Evolutionary conservation across 2,797 vertebrate genomes (phyloP).

Genomic region (Lithobates pipiens): DNA sequence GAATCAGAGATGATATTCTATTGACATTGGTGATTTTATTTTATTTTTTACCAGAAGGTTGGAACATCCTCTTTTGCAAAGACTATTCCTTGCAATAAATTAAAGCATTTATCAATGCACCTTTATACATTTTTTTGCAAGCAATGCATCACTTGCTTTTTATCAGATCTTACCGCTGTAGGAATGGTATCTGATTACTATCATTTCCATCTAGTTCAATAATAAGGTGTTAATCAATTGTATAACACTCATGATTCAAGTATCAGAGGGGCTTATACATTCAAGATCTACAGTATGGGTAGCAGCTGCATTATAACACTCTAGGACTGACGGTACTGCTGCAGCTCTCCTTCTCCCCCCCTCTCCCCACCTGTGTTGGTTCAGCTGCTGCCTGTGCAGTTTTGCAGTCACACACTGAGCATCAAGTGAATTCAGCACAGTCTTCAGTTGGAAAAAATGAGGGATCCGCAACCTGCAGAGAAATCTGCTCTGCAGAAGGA

Average conservation of each 20-base stretch:
- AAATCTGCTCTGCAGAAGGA: constrained; percentile 43
- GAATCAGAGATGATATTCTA: neutral
- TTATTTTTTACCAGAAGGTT: neutral
- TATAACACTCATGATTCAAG: neutral
- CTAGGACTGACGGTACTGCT: neutral
- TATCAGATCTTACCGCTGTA: neutral
- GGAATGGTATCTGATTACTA: neutral
- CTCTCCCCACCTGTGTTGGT: constrained; percentile 53
- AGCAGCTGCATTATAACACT: constrained; percentile 18
- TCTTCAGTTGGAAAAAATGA: constrained; percentile 47
- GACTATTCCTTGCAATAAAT: neutral
- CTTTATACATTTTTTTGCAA: neutral
- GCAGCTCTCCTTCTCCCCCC: constrained; percentile 22
- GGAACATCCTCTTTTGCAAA: neutral
- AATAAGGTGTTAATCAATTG: neutral
- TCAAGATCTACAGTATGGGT: constrained; percentile 3
- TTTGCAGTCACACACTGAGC: constrained; percentile 37
- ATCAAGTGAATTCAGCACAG: constrained; percentile 46
- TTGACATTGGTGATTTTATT: neutral
- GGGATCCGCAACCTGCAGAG: constrained; percentile 21
- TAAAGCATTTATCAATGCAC: neutral
- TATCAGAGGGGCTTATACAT: neutral
- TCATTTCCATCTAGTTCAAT: neutral
- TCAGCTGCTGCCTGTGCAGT: constrained; percentile 55
- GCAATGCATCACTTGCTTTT: neutral